Percentiles rank a stretch among this genome's conserved stretches.
Evolutionary conservation across 2,797 vertebrate species (phyloP).

Genomic region (Acanthiza pusilla): DNA sequence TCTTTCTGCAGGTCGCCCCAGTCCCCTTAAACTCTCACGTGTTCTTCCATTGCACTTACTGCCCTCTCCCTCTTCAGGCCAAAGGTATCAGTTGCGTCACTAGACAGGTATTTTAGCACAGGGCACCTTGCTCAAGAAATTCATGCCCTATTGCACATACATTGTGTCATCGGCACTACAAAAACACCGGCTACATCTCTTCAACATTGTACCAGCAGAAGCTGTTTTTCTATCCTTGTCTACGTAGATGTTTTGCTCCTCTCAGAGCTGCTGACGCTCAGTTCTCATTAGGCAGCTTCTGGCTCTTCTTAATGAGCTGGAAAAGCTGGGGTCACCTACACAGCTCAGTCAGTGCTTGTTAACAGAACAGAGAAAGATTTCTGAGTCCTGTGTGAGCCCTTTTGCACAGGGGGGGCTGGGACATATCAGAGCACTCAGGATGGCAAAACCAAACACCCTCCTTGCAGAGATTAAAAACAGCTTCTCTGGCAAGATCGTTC

Average conservation of each 20-base stretch:
- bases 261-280: neutral
- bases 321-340: conserved; percentile 1
- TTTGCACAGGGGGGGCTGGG: neutral
- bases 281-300: conserved; percentile 11
- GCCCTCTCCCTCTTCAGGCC: neutral
- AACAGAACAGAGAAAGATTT: neutral
- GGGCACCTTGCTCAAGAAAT: conserved; percentile 6
- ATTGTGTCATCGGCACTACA: neutral
- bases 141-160: neutral
- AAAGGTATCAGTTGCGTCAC: neutral
- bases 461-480: neutral
- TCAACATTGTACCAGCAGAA: neutral
- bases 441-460: neutral
- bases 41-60: neutral
- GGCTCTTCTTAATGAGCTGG: neutral
- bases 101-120: neutral
- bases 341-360: neutral
- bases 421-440: neutral
- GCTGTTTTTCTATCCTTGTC: neutral
- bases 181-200: neutral
- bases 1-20: neutral
- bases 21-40: neutral
- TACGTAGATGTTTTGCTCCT: neutral
- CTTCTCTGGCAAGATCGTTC: neutral
- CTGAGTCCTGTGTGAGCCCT: neutral